Conservation (phyloP, 2,797 vertebrate genomes). For the Lindbergichthys nudifrons region DNA sequence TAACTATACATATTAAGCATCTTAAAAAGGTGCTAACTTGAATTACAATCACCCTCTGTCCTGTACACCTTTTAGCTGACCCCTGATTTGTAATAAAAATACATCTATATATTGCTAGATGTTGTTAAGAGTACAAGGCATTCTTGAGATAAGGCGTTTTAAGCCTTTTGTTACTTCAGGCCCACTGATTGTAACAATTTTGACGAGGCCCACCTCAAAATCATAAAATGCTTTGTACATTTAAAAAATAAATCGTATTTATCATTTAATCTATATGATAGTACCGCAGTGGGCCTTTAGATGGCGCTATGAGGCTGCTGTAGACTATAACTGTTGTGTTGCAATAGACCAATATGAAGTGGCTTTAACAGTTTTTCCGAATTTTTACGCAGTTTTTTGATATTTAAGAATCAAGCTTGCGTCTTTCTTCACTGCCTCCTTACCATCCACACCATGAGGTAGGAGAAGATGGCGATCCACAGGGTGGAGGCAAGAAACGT, state of each 20-base stretch:
- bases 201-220: too few species aligned
- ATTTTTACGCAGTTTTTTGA: neutral
- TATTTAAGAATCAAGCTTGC: neutral
- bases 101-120: neutral
- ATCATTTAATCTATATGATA: too few species aligned
- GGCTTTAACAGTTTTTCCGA: neutral
- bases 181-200: too few species aligned
- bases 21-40: neutral
- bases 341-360: neutral
- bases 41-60: neutral
- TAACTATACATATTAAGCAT: too few species aligned
- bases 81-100: neutral
- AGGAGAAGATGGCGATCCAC: constrained; percentile 89
- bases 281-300: too few species aligned
- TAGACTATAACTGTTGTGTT: neutral
- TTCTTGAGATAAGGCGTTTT: neutral
- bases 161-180: too few species aligned
- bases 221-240: too few species aligned
- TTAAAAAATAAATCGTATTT: too few species aligned
- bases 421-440: constrained; percentile 37
- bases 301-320: neutral
- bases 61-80: neutral
- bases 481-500: constrained; percentile 85
- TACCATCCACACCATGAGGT: constrained; percentile 91
- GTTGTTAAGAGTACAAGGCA: neutral